Base-by-base conservation (phyloP, 2,888 invertebrate genomes). In the Bedellia somnulentella region DNA sequence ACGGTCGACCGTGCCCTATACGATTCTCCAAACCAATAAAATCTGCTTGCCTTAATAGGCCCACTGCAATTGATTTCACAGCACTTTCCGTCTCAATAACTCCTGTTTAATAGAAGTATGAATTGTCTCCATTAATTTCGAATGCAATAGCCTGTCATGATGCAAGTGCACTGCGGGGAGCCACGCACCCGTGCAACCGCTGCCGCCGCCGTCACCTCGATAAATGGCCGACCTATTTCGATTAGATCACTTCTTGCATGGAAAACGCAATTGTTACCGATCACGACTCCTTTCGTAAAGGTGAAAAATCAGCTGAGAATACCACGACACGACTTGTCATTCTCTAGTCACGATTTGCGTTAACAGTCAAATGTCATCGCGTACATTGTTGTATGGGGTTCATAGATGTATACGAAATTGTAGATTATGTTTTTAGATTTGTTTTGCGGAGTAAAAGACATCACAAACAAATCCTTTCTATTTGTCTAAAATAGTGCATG, bases 301-400 rank as follows among this genome's bases (percentile, higher is more conserved):
- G 66, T 58, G 70, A 71, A 71, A 73, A 71, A 73, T 73, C 59
- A 57, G 49, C 51, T 52, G 70, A 57, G 70, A 70, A 75, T 70
- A 67, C 67, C 31, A 31, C 32, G 41, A 49, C 53, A n/a, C n/a
- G n/a, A n/a, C n/a, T n/a, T 67, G 70, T 67, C 68, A 71, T 73
- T 73, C 62, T 43, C 50, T 38, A 66, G 68, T 71, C 71, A 73
- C 71, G 75, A 64, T 42, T 38, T 36, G 36, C 43, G 48, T 43
- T 35, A 38, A 43, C 44, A 38, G 43, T 47, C 40, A 73, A 73
- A 71, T 70, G 71, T n/a, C n/a, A n/a, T n/a, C n/a, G n/a, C n/a
- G n/a, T n/a, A n/a, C n/a, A n/a, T n/a, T n/a, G n/a, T n/a, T n/a
- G n/a, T n/a, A n/a, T n/a, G n/a, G n/a, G n/a, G n/a, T n/a, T n/a